phyloP scores from a whole-genome alignment of 37 sponge, comb jelly and placozoan genomes.

The Ephydatia muelleri region DNA sequence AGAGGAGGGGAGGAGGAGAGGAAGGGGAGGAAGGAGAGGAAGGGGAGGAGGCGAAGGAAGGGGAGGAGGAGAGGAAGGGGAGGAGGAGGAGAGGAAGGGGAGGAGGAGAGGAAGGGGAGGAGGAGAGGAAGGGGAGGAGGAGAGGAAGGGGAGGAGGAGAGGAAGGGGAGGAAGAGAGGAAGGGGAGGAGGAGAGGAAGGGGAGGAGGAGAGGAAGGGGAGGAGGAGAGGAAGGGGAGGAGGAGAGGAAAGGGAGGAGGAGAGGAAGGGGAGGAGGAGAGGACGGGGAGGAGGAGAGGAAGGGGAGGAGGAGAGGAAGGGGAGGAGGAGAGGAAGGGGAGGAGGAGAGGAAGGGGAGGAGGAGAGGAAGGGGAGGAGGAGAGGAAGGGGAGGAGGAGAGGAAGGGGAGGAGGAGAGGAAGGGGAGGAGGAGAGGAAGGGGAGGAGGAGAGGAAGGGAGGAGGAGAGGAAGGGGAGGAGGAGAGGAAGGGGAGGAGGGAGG shows the following conservation, averaged over 20 bases:
- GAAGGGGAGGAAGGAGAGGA: neutral
- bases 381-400: neutral
- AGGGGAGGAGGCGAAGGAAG: too few relatives aligned
- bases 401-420: neutral
- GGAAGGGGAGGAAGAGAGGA: conserved; percentile 18
- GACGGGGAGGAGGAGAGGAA: neutral
- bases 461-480: neutral
- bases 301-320: neutral
- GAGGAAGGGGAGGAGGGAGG: neutral
- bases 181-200: neutral
- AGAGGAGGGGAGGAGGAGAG: neutral
- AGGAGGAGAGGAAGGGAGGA: neutral
- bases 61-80: neutral
- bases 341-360: too few relatives aligned
- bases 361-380: too few relatives aligned
- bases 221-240: neutral
- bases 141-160: neutral
- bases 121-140: conserved; percentile 4
- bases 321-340: too few relatives aligned
- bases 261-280: neutral
- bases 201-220: conserved; percentile 8
- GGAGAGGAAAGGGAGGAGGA: conserved; percentile 13
- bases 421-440: neutral
- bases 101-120: neutral
- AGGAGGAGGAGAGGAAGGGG: neutral